Conservation (phyloP, 2,797 vertebrate species). For the Peromyscus aztecus region DNA sequence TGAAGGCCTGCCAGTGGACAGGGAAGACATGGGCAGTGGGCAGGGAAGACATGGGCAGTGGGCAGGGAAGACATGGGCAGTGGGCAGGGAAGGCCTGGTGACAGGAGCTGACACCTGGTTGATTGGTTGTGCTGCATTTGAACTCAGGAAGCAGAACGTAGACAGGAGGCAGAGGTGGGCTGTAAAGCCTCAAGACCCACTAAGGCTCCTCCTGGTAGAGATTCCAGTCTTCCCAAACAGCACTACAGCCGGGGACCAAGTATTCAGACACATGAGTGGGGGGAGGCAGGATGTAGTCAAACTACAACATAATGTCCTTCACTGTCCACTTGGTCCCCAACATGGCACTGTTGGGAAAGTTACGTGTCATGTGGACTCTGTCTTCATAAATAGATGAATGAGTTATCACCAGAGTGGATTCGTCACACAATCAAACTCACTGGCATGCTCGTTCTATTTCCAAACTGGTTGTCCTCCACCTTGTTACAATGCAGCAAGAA, state of each 20-base stretch:
- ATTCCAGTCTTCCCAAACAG: neutral
- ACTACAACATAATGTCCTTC: neutral
- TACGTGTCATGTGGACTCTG: neutral
- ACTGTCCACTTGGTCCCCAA: neutral
- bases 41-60: no score
- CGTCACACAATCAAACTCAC: neutral
- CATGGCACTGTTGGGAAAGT: neutral
- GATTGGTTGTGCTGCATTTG: neutral
- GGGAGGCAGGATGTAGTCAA: neutral
- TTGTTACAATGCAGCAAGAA: neutral
- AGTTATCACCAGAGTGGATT: neutral
- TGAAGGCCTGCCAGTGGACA: neutral
- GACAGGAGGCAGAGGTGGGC: neutral
- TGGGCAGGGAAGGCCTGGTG: neutral
- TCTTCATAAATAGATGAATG: neutral
- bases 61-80: no score
- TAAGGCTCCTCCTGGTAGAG: neutral
- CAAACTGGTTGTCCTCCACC: neutral
- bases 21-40: no score
- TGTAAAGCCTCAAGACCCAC: neutral
- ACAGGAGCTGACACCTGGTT: neutral
- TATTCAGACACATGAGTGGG: neutral
- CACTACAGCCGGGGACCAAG: no score
- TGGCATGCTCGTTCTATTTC: neutral
- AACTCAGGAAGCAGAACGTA: neutral